phyloP scores from a whole-genome alignment of 2,797 vertebrate species.

The Rhodeus uyekii region DNA sequence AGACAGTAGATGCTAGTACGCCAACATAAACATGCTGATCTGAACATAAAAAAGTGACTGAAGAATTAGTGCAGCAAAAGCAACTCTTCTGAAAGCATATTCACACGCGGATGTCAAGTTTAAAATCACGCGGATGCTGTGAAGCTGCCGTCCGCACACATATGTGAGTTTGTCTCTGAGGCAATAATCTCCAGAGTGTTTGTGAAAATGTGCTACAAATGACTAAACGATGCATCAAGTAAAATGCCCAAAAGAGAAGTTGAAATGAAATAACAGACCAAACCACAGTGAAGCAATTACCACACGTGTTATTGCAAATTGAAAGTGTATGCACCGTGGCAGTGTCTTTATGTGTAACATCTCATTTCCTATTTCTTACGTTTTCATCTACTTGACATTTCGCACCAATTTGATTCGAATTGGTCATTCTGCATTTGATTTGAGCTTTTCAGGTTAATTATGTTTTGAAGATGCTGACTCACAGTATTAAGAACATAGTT shows the following conservation, averaged over 20 bases:
- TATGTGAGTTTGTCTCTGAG: background rate
- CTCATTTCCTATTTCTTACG: constrained; percentile 30
- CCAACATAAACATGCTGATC: constrained; percentile 11
- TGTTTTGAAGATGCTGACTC: constrained; percentile 15
- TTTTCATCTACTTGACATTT: constrained; percentile 49
- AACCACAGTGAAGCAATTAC: constrained; percentile 31
- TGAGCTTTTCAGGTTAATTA: constrained; percentile 31
- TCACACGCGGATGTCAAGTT: background rate
- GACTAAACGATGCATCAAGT: background rate
- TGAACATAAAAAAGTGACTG: background rate
- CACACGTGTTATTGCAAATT: constrained; percentile 32
- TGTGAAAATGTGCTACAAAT: background rate
- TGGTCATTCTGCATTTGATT: constrained; percentile 8
- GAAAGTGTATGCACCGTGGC: constrained; percentile 35
- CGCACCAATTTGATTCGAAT: constrained; percentile 30
- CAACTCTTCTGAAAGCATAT: constrained; percentile 6
- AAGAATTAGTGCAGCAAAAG: constrained; percentile 11
- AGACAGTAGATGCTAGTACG: background rate
- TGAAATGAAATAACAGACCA: background rate
- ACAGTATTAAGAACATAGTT: background rate
- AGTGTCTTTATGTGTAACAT: constrained; percentile 18
- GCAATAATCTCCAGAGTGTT: constrained; percentile 3
- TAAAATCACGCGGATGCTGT: background rate
- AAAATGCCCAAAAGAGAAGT: background rate
- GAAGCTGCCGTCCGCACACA: background rate